These are phyloP conservation scores for Myiotriccus ornatus DNA, from an alignment of 2,797 vertebrate genomes.

Conservation along the genomic window DNA sequence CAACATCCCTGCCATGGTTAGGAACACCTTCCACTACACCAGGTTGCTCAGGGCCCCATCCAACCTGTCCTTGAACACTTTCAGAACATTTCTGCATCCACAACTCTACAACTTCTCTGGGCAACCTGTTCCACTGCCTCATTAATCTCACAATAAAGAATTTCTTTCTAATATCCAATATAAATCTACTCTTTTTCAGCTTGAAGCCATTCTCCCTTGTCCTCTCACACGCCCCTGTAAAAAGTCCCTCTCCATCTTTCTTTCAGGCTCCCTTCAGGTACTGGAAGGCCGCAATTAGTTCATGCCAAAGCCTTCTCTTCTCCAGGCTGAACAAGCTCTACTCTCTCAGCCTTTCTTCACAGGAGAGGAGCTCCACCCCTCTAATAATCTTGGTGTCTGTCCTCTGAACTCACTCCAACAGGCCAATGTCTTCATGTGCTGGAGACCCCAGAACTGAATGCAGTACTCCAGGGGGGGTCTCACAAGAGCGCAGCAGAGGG, in stretches of 20 bases:
- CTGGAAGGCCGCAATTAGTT: accelerated
- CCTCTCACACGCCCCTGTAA: not conserved
- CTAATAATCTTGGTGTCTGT: not conserved
- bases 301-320: accelerated
- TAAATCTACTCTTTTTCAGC: not conserved
- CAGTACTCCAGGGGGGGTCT: not conserved
- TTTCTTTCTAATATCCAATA: not conserved
- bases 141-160: not conserved
- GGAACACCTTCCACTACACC: not conserved
- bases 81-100: no score
- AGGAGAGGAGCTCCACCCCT: not conserved
- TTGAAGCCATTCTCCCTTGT: not conserved
- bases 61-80: not conserved
- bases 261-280: not conserved
- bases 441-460: no score
- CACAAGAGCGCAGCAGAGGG: not conserved
- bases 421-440: not conserved
- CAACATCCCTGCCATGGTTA: not conserved
- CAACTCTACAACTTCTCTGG: not conserved
- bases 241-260: not conserved
- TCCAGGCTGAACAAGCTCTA: not conserved
- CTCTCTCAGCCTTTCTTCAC: not conserved
- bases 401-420: not conserved
- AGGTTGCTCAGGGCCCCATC: not conserved
- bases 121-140: no score